Conservation (phyloP, 2,888 invertebrate species). For the Chalcosyrphus nemorum region DNA sequence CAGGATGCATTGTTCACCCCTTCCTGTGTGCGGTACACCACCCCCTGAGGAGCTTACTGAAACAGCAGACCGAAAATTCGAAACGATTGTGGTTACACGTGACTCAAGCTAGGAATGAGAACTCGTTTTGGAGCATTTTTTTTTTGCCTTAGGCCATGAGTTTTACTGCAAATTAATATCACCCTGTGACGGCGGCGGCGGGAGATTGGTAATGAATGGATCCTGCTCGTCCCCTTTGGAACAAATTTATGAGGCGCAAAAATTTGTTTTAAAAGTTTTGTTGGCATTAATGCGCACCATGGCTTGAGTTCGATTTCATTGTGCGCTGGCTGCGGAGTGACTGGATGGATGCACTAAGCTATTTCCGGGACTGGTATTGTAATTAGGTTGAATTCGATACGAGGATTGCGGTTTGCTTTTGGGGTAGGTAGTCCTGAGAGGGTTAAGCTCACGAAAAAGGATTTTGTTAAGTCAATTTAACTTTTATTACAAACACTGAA, state of each 20-base stretch:
- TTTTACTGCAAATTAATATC: slow-evolving; percentile 70
- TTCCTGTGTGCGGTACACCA: slow-evolving; percentile 22
- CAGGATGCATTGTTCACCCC: slow-evolving; percentile 58
- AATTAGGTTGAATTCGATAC: slow-evolving; percentile 57
- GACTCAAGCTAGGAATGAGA: slow-evolving; percentile 39
- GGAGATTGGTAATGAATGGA: slow-evolving; percentile 24
- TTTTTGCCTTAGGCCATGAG: slow-evolving; percentile 38
- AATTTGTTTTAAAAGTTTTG: slow-evolving; percentile 56
- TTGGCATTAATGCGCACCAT: slow-evolving; percentile 16
- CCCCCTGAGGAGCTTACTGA: slow-evolving; percentile 28
- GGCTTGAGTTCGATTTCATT: slow-evolving; percentile 31
- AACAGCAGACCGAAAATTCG: slow-evolving; percentile 53
- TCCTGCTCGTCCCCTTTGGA: background rate
- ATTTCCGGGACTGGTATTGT: slow-evolving; percentile 28
- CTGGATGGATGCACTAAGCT: slow-evolving; percentile 25
- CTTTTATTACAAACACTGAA: slow-evolving; percentile 13
- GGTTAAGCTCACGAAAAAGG: background rate
- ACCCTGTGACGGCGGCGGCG: slow-evolving; percentile 24
- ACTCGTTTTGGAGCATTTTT: slow-evolving; percentile 33
- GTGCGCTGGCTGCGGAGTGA: background rate
- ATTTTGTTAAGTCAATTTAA: slow-evolving; percentile 24
- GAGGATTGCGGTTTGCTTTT: slow-evolving; percentile 13
- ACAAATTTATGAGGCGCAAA: slow-evolving; percentile 68
- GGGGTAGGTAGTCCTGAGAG: background rate
- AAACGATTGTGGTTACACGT: slow-evolving; percentile 71